Conservation (phyloP, 2,888 invertebrate species). For the Ecliptopera silaceata region DNA sequence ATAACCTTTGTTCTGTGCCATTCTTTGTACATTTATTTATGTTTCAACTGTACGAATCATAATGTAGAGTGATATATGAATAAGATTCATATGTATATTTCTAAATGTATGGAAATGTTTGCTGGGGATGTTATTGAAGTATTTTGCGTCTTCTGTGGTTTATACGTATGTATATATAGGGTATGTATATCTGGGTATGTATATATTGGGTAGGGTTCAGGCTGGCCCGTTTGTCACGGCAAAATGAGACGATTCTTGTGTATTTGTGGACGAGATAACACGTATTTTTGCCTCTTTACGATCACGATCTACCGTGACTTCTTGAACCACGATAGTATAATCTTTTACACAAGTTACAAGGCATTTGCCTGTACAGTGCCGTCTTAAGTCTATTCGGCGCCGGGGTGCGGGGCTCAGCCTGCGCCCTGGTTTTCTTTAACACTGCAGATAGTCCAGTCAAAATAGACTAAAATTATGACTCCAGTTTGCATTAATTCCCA, state of each 20-base stretch:
- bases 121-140: conserved; percentile 16
- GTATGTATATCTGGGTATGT: no score
- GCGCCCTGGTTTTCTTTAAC: no score
- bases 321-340: background rate
- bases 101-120: conserved; percentile 15
- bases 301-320: conserved; percentile 4
- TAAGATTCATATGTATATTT: conserved; percentile 19
- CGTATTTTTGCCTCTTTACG: conserved; percentile 10
- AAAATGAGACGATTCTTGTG: conserved; percentile 7
- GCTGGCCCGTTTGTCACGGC: conserved; percentile 12
- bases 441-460: no score
- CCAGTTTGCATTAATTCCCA: no score
- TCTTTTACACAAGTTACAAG: background rate
- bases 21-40: no score
- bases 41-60: no score
- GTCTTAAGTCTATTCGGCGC: no score
- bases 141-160: conserved; percentile 2
- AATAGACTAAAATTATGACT: no score
- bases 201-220: background rate
- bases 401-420: no score
- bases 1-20: no score
- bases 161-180: background rate
- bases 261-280: conserved; percentile 8
- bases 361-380: no score
- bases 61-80: conserved; percentile 10